Evolutionary conservation across 2,113 vertebrate species (phyloP).

Genomic region (Columbina picui): DNA sequence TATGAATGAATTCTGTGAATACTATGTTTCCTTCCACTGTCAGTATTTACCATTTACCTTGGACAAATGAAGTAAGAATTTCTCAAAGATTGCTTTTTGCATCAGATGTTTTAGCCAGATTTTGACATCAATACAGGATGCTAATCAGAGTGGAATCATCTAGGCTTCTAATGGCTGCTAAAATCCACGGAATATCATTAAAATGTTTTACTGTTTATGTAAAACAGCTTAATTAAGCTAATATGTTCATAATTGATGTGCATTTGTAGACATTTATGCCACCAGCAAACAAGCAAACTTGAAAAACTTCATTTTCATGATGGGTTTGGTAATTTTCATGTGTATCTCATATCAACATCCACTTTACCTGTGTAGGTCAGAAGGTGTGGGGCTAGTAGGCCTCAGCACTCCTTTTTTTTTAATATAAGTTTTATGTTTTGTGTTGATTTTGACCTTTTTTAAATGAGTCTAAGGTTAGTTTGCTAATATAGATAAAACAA

Average conservation of each 20-base stretch:
- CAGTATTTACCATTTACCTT: neutral
- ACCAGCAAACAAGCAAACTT: neutral
- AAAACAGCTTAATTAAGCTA: constrained; percentile 31
- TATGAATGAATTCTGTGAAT: neutral
- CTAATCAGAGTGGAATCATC: constrained; percentile 41
- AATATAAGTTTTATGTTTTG: neutral
- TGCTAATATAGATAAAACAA: neutral
- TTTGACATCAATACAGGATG: neutral
- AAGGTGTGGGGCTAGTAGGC: neutral
- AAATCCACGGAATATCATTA: constrained; percentile 30
- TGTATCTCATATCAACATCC: neutral
- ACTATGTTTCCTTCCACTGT: neutral
- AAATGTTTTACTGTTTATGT: constrained; percentile 2
- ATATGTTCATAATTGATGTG: neutral
- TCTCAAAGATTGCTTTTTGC: neutral
- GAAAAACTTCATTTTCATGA: neutral
- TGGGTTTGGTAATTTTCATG: neutral
- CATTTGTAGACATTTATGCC: neutral
- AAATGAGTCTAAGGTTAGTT: neutral
- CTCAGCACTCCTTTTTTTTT: neutral
- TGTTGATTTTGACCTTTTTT: neutral
- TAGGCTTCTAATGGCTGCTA: constrained; percentile 31
- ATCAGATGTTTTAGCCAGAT: neutral
- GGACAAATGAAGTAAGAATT: neutral
- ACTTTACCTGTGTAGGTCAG: neutral